Evolutionary conservation across 2,888 invertebrate species (phyloP), one percentile per base, ranked within the genome.

Genomic region (Pammene aurita): DNA sequence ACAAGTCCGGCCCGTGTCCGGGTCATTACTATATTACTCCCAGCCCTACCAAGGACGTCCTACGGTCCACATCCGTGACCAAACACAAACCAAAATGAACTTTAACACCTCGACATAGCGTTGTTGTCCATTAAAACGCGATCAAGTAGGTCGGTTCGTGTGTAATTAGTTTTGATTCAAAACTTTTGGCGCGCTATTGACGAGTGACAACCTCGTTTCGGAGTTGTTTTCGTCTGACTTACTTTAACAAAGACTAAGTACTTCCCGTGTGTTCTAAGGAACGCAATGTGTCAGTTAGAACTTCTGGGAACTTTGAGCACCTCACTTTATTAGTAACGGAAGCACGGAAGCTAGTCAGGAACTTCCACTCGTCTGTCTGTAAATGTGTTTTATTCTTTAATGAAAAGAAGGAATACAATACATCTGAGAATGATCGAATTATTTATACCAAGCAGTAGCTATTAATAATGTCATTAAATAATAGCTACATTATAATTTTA

Each of bases 31-130:
- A 14, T 26, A 55, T 14, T 6, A 18, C 18, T 26, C 71, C 71
- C 71, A 73, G 77, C 78, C 71, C 78, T 77, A 72, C 72, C 80
- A 79, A 78, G 78, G 78, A 78, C 78, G 75, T 48, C 54, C 34
- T 34, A 34, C 54, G 34, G 54, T 5, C 73, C 66, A 78, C 74
- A 78, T 78, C 78, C 78, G 78, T 76, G 78, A 78, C 64, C 56
- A 73, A 73, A 11, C 41, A n/a, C 62, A 62, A 4, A n/a, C 52
- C 9, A 52, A n/a, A n/a, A 9, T 14, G 14, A n/a, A 44, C 68
- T 26, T 52, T 58, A 64, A 5, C 10, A 7, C 6, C 4, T 6
- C 2, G 0, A 46, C 0, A 16, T 57, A 58, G 26, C 9, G 65
- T 58, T 7, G 35, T 38, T 50, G 18, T 16, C 11, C n/a, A n/a